Conservation (phyloP, 2,888 invertebrate species). For the Parasteatoda lunata region DNA sequence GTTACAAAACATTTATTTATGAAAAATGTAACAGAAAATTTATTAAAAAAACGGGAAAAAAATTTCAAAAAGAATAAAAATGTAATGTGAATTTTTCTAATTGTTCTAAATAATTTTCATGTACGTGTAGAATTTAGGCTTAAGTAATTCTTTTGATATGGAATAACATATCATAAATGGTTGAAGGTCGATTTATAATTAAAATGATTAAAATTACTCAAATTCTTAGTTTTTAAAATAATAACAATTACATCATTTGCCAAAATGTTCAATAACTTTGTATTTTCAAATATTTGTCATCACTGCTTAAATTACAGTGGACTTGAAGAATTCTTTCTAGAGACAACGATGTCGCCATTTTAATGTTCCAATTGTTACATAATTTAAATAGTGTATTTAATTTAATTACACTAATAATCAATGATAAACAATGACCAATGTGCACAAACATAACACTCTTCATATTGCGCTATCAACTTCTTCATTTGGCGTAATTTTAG, state of each 20-base stretch:
- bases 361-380: slow-evolving; percentile 9
- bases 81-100: neutral
- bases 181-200: neutral
- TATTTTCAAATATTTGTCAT: neutral
- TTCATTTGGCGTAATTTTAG: slow-evolving; percentile 69
- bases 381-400: neutral
- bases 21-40: too few species aligned
- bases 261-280: neutral
- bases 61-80: too few species aligned
- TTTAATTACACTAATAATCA: slow-evolving; percentile 4
- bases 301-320: slow-evolving; percentile 10
- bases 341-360: slow-evolving; percentile 62
- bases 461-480: slow-evolving; percentile 61
- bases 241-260: neutral
- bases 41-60: too few species aligned
- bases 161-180: neutral
- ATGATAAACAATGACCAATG: slow-evolving; percentile 23
- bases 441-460: slow-evolving; percentile 30
- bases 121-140: neutral
- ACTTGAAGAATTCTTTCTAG: slow-evolving; percentile 25
- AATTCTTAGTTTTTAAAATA: neutral
- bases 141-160: neutral
- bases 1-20: too few species aligned
- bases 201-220: neutral
- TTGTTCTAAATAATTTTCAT: neutral